Evolutionary conservation across 2,888 invertebrate species (phyloP).

Genomic region (Pterostichus madidus): DNA sequence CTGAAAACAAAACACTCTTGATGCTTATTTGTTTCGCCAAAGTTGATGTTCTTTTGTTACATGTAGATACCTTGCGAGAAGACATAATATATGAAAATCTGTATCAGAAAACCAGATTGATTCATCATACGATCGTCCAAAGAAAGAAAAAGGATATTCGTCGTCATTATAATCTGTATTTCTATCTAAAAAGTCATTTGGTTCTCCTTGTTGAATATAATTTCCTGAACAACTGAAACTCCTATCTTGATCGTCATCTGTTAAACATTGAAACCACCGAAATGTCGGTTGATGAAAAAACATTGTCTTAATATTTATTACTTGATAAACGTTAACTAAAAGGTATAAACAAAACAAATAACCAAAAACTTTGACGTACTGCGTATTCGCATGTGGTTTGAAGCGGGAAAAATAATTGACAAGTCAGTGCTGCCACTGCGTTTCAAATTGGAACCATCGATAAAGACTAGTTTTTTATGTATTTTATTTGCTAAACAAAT

Average conservation of each 20-base stretch:
- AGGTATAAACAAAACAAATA: neutral
- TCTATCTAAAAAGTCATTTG: conserved; percentile 2
- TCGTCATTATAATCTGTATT: neutral
- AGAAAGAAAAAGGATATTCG: conserved; percentile 25
- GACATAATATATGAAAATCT: conserved; percentile 9
- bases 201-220: conserved; percentile 43
- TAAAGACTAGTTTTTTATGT: too few species aligned
- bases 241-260: conserved; percentile 32
- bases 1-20: neutral
- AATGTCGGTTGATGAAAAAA: conserved; percentile 48
- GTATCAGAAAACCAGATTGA: conserved; percentile 46
- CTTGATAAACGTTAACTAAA: neutral
- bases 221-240: neutral
- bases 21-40: neutral
- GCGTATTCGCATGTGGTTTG: too few species aligned
- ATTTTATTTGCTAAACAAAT: too few species aligned
- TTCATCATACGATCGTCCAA: conserved; percentile 27
- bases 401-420: too few species aligned
- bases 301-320: neutral
- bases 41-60: neutral
- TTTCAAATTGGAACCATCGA: too few species aligned
- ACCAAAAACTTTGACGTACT: neutral
- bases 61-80: conserved; percentile 50
- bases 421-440: too few species aligned
- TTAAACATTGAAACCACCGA: conserved; percentile 55